These are phyloP conservation scores for Ptyas mucosa DNA, from an alignment of 2,113 vertebrate species.

Conservation along the genomic window DNA sequence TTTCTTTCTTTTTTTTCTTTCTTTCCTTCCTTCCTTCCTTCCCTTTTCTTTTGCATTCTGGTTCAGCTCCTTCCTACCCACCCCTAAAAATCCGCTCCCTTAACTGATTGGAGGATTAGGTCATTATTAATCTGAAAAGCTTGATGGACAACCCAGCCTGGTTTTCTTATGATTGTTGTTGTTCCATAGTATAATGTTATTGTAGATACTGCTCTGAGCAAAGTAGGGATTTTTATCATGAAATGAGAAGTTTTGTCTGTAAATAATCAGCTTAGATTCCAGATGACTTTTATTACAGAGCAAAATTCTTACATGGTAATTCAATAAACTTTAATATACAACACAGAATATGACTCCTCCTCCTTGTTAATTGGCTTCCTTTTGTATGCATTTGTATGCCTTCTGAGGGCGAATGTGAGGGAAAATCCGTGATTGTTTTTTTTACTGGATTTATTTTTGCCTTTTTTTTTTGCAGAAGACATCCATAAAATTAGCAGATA, in stretches of 20 bases:
- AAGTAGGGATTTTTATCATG: conserved; percentile 73
- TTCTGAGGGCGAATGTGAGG: neutral
- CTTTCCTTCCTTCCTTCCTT: no score
- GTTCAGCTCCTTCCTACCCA: conserved; percentile 29
- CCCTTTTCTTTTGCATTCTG: conserved; percentile 23
- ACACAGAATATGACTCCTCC: neutral
- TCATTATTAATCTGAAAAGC: conserved; percentile 67
- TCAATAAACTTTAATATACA: conserved; percentile 75
- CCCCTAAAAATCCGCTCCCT: conserved; percentile 54
- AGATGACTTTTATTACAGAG: conserved; percentile 75
- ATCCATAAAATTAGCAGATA: neutral
- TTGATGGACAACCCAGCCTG: conserved; percentile 36
- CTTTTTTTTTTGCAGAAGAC: neutral
- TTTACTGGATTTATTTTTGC: neutral
- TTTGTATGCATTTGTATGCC: neutral
- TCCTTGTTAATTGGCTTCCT: neutral
- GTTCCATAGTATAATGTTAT: conserved; percentile 67
- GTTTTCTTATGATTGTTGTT: conserved; percentile 32
- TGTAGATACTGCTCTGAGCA: conserved; percentile 68
- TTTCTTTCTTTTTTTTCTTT: neutral
- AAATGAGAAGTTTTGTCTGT: conserved; percentile 75
- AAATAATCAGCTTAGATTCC: conserved; percentile 76
- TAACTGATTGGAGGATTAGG: conserved; percentile 55
- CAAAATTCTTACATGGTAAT: conserved; percentile 71
- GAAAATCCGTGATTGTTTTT: neutral